These are phyloP conservation scores for Polia nebulosa DNA, from an alignment of 2,888 invertebrate species.

Conservation along the genomic window DNA sequence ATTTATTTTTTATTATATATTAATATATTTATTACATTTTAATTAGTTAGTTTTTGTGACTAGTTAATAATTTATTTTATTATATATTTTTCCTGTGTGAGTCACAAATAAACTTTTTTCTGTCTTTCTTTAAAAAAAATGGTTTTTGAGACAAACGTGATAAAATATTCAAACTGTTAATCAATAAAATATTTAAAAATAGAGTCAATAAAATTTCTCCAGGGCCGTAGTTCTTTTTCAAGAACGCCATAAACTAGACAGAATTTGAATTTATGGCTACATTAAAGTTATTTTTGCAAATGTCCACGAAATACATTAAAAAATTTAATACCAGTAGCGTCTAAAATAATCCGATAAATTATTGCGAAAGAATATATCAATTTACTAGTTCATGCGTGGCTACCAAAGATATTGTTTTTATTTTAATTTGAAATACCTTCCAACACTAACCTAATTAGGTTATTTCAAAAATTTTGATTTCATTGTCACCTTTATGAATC, in stretches of 20 bases:
- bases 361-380: constrained; percentile 14
- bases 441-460: background rate
- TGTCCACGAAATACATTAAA: constrained; percentile 35
- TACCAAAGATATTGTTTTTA: background rate
- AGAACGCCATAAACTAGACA: constrained; percentile 48
- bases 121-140: too few species aligned
- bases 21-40: too few species aligned
- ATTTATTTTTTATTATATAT: too few species aligned
- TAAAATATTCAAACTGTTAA: constrained; percentile 21
- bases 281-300: constrained; percentile 59
- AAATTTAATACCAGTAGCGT: constrained; percentile 40
- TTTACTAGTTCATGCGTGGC: constrained; percentile 1
- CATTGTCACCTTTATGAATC: background rate
- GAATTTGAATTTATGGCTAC: constrained; percentile 53
- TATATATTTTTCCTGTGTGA: too few species aligned
- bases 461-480: too few species aligned
- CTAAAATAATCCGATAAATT: constrained; percentile 35
- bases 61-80: too few species aligned
- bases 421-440: background rate
- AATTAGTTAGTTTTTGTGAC: too few species aligned
- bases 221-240: constrained; percentile 40
- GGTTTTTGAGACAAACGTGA: background rate
- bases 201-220: constrained; percentile 31
- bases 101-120: too few species aligned
- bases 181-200: constrained; percentile 36